Conservation (phyloP, 2,888 invertebrate genomes). For the Melanostoma scalare region DNA sequence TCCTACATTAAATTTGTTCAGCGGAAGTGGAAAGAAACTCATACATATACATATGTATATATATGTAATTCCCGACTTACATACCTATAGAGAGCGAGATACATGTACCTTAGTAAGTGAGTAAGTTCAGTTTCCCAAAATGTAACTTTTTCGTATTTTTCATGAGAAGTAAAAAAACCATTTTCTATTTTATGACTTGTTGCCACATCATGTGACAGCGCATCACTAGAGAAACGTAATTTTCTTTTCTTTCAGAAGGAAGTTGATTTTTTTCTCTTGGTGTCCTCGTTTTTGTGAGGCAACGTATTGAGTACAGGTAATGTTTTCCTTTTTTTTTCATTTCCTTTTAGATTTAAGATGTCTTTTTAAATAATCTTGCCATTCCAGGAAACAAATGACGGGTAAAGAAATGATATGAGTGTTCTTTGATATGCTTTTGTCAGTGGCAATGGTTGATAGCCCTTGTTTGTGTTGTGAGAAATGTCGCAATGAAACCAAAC, state of each 20-base stretch:
- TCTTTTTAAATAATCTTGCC: background rate
- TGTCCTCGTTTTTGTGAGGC: too few species aligned
- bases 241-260: background rate
- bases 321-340: background rate
- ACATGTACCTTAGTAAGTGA: too few species aligned
- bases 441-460: background rate
- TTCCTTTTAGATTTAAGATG: background rate
- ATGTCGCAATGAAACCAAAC: too few species aligned
- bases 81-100: too few species aligned
- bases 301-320: too few species aligned
- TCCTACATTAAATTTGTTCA: conserved; percentile 6
- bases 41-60: too few species aligned
- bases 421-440: background rate
- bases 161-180: background rate
- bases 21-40: conserved; percentile 23
- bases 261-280: too few species aligned
- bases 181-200: background rate
- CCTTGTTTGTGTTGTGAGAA: background rate
- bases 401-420: background rate
- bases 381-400: background rate
- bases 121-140: background rate
- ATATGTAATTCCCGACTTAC: background rate
- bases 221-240: conserved; percentile 2
- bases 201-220: background rate
- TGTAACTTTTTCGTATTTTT: background rate